Evolutionary conservation across 2,113 vertebrate genomes (phyloP).

Genomic region (Meleagris gallopavo): DNA sequence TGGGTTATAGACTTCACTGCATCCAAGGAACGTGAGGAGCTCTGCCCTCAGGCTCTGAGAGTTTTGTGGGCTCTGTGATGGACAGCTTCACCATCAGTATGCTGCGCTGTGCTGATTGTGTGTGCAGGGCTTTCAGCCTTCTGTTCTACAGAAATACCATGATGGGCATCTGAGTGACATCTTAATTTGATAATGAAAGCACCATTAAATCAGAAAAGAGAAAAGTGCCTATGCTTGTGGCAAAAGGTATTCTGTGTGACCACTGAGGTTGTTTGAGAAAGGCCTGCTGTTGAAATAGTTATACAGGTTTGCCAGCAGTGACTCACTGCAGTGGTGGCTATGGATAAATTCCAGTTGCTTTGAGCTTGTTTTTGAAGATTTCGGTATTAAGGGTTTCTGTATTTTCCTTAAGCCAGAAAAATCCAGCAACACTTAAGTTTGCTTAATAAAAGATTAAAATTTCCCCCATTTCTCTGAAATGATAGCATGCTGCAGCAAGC

Average conservation of each 20-base stretch:
- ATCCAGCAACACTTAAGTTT: not conserved
- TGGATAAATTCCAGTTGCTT: conserved; percentile 49
- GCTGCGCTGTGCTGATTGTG: conserved; percentile 15
- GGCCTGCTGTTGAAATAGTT: conserved; percentile 46
- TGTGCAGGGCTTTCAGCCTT: conserved; percentile 42
- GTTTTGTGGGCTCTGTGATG: conserved; percentile 55
- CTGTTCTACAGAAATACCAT: conserved; percentile 52
- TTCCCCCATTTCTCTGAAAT: not conserved
- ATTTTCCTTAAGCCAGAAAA: not conserved
- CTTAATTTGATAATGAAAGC: conserved; percentile 76
- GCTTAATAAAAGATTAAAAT: not conserved
- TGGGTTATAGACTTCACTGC: conserved; percentile 58
- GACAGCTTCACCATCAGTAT: conserved; percentile 26
- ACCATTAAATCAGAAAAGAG: conserved; percentile 7
- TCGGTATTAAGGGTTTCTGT: not conserved
- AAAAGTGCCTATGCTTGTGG: conserved; percentile 47
- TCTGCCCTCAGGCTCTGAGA: conserved; percentile 39
- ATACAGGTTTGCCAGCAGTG: conserved; percentile 36
- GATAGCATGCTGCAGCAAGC: not conserved
- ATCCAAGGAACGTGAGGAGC: conserved; percentile 71
- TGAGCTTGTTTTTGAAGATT: conserved; percentile 32
- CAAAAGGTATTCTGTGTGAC: conserved; percentile 39
- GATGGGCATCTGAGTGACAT: conserved; percentile 70
- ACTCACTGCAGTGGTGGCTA: not conserved
- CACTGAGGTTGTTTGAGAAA: conserved; percentile 46